Evolutionary conservation across 2,113 vertebrate genomes (phyloP), one percentile per base, ranked within the genome.

Genomic region (Crotalus helleri): DNA sequence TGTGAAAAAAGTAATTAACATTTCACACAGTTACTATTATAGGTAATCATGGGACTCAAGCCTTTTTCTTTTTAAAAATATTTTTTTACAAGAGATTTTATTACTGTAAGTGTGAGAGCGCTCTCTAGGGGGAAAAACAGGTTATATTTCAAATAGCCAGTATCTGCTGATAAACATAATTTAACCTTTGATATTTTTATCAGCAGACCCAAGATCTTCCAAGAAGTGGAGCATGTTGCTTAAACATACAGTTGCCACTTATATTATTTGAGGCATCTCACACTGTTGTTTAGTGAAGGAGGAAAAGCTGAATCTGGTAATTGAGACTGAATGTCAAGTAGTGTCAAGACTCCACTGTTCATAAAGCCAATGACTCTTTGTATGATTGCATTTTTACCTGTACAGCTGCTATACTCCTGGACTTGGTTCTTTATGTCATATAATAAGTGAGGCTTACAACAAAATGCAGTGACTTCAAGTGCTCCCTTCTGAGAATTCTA

Each of bases 111-210:
- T 94, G 94, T 96, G 94, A 98, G 96, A 97, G 96, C 95, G 97
- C 97, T 97, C 97, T 97, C 96, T 97, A 97, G 97, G 98, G 97
- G 97, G 97, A 97, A 98, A 95, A 91, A 91, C 96, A 93, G 96
- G 53, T 93, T 96, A 96, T 95, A 95, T 98, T 97, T 97, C 95
- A 96, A 97, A 97, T 98, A 97, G 97, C 97, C 93, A 96, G 96
- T 96, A 93, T 94, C 94, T 96, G 91, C 96, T 97, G 97, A 98
- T 97, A 98, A 95, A 96, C 61, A 96, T 97, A 97, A 98, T 97
- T 97, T 97, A 97, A 89, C 93, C 96, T 94, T 96, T 96, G 92
- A 95, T 85, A 93, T 94, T 95, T 61, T 94, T 93, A 81, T 93
- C 94, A 93, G 90, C 94, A 95, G 94, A 92, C 91, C 96, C n/a